Percentiles rank a stretch among this genome's conserved stretches.
These are phyloP conservation scores for Tautogolabrus adspersus DNA, from an alignment of 2,113 vertebrate genomes.

Conservation along the genomic window DNA sequence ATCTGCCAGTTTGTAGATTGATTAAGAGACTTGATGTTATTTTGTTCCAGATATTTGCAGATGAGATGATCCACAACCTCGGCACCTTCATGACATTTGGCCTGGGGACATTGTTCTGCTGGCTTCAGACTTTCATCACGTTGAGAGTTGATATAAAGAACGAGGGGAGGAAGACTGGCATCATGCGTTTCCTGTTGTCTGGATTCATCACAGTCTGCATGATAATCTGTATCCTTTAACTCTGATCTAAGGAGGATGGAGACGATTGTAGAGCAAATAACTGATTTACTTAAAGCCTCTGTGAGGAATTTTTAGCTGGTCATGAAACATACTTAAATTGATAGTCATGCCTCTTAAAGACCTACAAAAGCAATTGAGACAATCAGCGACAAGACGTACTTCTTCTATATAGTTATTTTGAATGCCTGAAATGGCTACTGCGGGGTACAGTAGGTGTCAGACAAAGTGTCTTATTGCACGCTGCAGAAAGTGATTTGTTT, in stretches of 20 bases:
- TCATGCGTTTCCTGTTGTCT: conserved; percentile 87
- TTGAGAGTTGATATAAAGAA: conserved; percentile 90
- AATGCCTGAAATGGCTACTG: too few relatives aligned
- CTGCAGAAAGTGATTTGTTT: not conserved
- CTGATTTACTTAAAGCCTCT: too few relatives aligned
- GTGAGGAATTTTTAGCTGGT: too few relatives aligned
- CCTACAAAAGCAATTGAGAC: too few relatives aligned
- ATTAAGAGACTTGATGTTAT: not conserved
- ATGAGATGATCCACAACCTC: conserved; percentile 86
- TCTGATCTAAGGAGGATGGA: too few relatives aligned
- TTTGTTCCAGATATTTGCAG: conserved; percentile 82
- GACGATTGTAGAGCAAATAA: too few relatives aligned
- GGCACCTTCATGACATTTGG: conserved; percentile 89
- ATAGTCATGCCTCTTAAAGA: too few relatives aligned
- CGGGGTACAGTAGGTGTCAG: too few relatives aligned
- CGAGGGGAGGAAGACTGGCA: conserved; percentile 84
- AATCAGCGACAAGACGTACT: too few relatives aligned
- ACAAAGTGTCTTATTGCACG: too few relatives aligned
- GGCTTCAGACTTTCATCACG: conserved; percentile 91
- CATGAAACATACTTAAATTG: too few relatives aligned
- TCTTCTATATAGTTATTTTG: too few relatives aligned
- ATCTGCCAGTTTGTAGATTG: not conserved
- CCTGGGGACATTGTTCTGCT: conserved; percentile 90
- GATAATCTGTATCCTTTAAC: conserved; percentile 92
- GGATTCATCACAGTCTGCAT: conserved; percentile 87